Percentiles rank a stretch among this genome's conserved stretches.
These are phyloP conservation scores for Linyphia triangularis DNA, from an alignment of 2,888 invertebrate genomes.

Conservation along the genomic window DNA sequence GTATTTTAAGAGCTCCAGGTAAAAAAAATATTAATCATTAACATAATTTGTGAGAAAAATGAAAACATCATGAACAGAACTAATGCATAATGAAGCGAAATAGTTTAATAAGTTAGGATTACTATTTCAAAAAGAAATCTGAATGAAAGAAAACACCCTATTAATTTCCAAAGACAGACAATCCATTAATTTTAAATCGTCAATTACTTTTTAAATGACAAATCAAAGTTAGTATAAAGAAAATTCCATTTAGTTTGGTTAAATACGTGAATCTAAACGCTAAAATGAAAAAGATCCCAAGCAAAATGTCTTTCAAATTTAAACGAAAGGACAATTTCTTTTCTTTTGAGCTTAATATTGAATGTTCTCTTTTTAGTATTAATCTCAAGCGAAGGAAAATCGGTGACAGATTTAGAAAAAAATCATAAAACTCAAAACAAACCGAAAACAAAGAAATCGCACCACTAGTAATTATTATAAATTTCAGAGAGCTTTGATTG, in stretches of 20 bases:
- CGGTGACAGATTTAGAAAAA: conserved; percentile 22
- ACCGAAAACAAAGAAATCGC: conserved; percentile 5
- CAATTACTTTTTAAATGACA: neutral
- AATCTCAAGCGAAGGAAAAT: neutral
- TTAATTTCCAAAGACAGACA: neutral
- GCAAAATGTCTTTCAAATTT: neutral
- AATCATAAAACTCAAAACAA: conserved; percentile 1
- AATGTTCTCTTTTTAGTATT: conserved; percentile 4
- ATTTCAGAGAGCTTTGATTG: conserved; percentile 26
- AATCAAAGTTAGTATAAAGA: neutral
- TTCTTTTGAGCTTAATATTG: neutral
- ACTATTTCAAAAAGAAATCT: neutral
- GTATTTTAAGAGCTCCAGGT: no score
- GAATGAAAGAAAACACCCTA: neutral
- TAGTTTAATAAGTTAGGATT: neutral
- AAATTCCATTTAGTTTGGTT: neutral
- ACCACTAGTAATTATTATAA: conserved; percentile 20
- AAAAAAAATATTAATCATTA: neutral
- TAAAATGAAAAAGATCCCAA: neutral
- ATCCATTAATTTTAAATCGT: neutral
- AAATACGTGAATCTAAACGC: no score
- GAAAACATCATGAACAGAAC: neutral
- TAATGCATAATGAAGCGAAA: neutral
- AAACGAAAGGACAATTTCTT: neutral
- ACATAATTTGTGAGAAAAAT: neutral